These are phyloP conservation scores for Nomada goodeniana DNA, from an alignment of 2,888 invertebrate species.

Conservation along the genomic window DNA sequence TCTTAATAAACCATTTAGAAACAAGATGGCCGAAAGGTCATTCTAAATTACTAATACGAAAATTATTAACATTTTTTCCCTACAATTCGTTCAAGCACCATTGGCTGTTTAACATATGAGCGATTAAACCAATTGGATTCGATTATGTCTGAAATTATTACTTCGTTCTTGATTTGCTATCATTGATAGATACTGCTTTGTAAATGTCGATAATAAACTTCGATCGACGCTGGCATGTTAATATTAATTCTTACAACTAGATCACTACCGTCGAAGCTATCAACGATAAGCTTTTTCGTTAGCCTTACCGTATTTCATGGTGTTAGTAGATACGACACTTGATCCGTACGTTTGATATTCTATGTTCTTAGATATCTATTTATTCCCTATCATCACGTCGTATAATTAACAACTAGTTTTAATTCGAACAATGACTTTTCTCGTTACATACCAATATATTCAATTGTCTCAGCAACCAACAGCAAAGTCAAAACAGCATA, in stretches of 20 bases:
- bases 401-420: slow-evolving; percentile 70
- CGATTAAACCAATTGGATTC: slow-evolving; percentile 67
- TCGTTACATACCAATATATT: slow-evolving; percentile 66
- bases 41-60: slow-evolving; percentile 64
- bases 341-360: slow-evolving; percentile 62
- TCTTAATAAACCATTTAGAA: slow-evolving; percentile 54
- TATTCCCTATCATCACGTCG: slow-evolving; percentile 67
- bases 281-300: slow-evolving; percentile 66
- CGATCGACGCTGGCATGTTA: slow-evolving; percentile 68
- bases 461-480: slow-evolving; percentile 72
- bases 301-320: slow-evolving; percentile 59
- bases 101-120: slow-evolving; percentile 63
- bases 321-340: slow-evolving; percentile 69
- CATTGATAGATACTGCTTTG: slow-evolving; percentile 64
- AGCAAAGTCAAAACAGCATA: slow-evolving; percentile 65
- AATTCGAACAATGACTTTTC: slow-evolving; percentile 64
- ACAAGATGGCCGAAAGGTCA: slow-evolving; percentile 56
- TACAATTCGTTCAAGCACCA: slow-evolving; percentile 72
- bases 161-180: slow-evolving; percentile 62
- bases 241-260: slow-evolving; percentile 71
- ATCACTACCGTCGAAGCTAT: slow-evolving; percentile 70
- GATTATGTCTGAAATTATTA: slow-evolving; percentile 70
- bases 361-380: slow-evolving; percentile 58
- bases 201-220: slow-evolving; percentile 64
- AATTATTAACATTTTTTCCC: slow-evolving; percentile 58